Conservation (phyloP, 2,797 vertebrate species). For the Phataginus tricuspis region DNA sequence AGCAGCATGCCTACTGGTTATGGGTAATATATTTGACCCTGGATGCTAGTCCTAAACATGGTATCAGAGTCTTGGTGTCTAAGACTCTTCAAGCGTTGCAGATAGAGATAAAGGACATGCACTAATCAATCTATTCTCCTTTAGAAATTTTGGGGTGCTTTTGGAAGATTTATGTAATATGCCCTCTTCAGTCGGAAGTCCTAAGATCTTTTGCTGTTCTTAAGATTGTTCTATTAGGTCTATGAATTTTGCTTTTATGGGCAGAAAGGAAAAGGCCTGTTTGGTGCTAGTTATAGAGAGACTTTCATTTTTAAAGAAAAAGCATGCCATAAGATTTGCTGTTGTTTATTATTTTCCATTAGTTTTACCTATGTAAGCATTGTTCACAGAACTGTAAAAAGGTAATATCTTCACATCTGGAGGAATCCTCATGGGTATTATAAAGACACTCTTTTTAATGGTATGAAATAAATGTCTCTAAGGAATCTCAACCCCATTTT, state of each 20-base stretch:
- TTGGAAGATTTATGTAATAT: background rate
- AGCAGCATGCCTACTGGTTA: background rate
- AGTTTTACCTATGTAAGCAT: background rate
- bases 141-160: background rate
- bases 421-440: background rate
- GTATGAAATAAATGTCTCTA: slow-evolving; percentile 35
- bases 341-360: background rate
- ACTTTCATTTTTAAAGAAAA: slow-evolving; percentile 5
- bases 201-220: background rate
- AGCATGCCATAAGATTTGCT: background rate
- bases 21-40: background rate
- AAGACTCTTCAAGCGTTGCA: background rate
- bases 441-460: background rate
- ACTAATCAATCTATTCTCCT: background rate
- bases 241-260: background rate
- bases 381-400: background rate
- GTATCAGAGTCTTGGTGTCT: background rate
- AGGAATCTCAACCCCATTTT: slow-evolving; percentile 11
- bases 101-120: background rate
- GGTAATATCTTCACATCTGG: background rate
- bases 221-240: background rate
- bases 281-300: background rate
- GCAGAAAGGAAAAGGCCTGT: background rate
- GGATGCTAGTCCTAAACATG: background rate
- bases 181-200: background rate